Base-by-base conservation (phyloP, 2,888 invertebrate species). In the Portevinia maculata region DNA sequence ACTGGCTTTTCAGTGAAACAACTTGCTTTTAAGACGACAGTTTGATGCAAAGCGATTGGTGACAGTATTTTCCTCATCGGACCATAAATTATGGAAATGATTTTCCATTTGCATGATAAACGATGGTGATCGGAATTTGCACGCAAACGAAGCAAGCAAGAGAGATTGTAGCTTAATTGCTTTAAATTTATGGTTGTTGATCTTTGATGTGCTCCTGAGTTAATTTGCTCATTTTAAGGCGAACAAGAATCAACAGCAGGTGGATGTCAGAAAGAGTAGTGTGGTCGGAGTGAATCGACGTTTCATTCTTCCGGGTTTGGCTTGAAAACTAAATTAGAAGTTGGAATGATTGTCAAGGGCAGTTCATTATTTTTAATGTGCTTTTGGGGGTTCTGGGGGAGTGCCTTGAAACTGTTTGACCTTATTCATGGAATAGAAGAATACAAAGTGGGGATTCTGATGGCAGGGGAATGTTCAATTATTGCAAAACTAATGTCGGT, bases 101-200 rank as follows among this genome's bases (percentile, higher is more conserved):
- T 28, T 9, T 64, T 37, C 52, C 65, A 65, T 79, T 71, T 64
- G 78, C 71, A 52, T 79, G 71, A 73, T 48, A 57, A 39, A 67
- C 46, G 34, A 52, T 67, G 28, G 17, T 3, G 62, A 8, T 37
- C 3, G 37, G 6, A 39, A 21, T 65, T 50, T 37, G 21, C 41
- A 30, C 34, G 24, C 57, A 9, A 46, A 7, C 13, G 21, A 24
- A 28, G 24, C 8, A n/a, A 32, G 41, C 13, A 11, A 15, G 44
- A 15, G 21, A 62, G 70, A 70, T 70, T 62, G 55, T 19, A 11
- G 60, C 59, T 57, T 65, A 78, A 78, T 78, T 64, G 64, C 39
- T 37, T 41, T 28, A n/a, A 57, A 78, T 70, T 78, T 70, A 78
- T 70, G 24, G 28, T 24, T 52, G 30, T 62, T 24, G 21, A 34